Conservation (phyloP, 2,113 vertebrate genomes). For the Tetraodon nigroviridis region DNA sequence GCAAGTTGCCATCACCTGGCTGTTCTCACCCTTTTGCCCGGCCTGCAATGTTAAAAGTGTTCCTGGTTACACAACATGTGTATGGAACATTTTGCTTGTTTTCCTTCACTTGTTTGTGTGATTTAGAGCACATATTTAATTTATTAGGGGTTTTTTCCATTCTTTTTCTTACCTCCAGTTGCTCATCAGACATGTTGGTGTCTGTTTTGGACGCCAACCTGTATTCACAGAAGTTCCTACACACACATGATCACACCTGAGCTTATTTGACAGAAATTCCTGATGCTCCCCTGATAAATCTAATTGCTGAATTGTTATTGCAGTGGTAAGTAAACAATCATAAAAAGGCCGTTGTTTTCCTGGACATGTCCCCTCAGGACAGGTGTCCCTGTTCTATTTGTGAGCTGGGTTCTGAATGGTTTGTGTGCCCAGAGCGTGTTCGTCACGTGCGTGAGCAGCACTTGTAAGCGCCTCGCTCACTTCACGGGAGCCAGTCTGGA, state of each 20-base stretch:
- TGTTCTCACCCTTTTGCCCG: constrained; percentile 1
- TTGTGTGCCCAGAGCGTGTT: constrained; percentile 31
- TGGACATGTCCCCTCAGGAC: constrained; percentile 23
- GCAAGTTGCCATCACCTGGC: not conserved
- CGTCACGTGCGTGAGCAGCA: constrained; percentile 20
- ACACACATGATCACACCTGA: not conserved
- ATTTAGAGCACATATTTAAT: not conserved
- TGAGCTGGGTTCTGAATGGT: constrained; percentile 50
- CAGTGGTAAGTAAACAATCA: not conserved
- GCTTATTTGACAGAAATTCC: not conserved
- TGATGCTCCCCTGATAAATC: not conserved
- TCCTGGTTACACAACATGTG: not conserved
- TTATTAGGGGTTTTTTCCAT: no score
- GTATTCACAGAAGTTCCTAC: not conserved
- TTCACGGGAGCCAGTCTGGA: constrained; percentile 1
- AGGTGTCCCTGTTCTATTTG: constrained; percentile 64
- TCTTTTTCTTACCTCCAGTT: not conserved
- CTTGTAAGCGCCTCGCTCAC: constrained; percentile 6
- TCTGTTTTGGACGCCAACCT: no score
- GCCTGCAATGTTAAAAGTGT: constrained; percentile 1
- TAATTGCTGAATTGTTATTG: not conserved
- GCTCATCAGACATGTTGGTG: no score
- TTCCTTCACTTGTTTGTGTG: not conserved
- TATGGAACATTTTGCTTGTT: not conserved
- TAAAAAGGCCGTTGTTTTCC: not conserved